A percentile compares a stretch with the other conserved stretches of the same genome.
phyloP scores from a whole-genome alignment of 2,888 invertebrate genomes.

The Leucophenga maculata region DNA sequence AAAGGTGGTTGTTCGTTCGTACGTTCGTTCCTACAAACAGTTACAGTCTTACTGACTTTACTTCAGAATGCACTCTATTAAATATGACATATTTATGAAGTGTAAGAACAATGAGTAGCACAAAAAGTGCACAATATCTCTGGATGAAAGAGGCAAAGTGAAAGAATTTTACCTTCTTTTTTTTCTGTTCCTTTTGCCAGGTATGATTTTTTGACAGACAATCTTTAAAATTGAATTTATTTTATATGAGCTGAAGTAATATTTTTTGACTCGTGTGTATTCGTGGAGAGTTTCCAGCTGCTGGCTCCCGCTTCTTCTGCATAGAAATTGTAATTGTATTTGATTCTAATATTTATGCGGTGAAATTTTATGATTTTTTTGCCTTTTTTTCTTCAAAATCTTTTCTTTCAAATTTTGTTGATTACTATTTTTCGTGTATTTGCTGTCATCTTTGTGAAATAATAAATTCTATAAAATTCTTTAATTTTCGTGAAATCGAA shows the following conservation, averaged over 20 bases:
- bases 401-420: background rate
- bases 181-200: conserved; percentile 3
- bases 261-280: conserved; percentile 42
- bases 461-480: conserved; percentile 16
- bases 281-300: conserved; percentile 35
- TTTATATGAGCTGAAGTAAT: conserved; percentile 18
- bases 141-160: conserved; percentile 8
- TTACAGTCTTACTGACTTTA: conserved; percentile 30
- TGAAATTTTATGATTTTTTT: conserved; percentile 40
- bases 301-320: too few species aligned
- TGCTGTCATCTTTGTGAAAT: conserved; percentile 9
- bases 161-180: conserved; percentile 20
- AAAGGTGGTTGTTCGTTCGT: conserved; percentile 47
- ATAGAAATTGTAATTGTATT: conserved; percentile 52
- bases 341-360: conserved; percentile 59
- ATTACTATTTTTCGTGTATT: background rate
- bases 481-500: conserved; percentile 19
- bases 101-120: conserved; percentile 55
- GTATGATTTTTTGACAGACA: conserved; percentile 17
- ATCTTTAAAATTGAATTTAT: conserved; percentile 31
- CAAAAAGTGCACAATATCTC: conserved; percentile 35
- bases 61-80: conserved; percentile 58
- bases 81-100: conserved; percentile 69
- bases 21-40: too few species aligned
- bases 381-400: conserved; percentile 16